These are phyloP conservation scores for Scaptomyza hsui DNA, from an alignment of 1,140 invertebrate genomes.

Conservation along the genomic window DNA sequence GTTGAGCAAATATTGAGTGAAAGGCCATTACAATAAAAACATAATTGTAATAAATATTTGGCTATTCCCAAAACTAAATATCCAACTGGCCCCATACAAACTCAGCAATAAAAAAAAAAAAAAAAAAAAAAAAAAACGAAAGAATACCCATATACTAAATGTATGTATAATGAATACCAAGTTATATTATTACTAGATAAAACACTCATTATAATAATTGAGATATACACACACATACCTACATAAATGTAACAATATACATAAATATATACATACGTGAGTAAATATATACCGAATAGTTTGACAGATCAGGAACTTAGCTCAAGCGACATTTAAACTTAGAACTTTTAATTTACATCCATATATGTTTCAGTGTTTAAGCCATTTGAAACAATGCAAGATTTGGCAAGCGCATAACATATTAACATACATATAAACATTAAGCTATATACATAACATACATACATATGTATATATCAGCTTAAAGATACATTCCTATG, in stretches of 20 bases:
- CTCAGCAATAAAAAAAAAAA: constrained; percentile 41
- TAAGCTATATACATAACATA: not conserved
- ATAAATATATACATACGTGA: not conserved
- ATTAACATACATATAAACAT: constrained; percentile 38
- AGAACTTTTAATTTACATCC: constrained; percentile 21
- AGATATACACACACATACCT: constrained; percentile 20
- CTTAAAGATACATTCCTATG: constrained; percentile 24
- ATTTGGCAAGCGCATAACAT: constrained; percentile 31
- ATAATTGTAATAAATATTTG: constrained; percentile 34
- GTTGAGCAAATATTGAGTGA: constrained; percentile 50
- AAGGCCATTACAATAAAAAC: constrained; percentile 37
- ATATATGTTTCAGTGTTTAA: constrained; percentile 27
- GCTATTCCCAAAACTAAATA: constrained; percentile 18
- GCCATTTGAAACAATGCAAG: constrained; percentile 12
- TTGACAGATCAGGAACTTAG: constrained; percentile 48
- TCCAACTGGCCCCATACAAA: constrained; percentile 23
- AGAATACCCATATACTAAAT: not conserved
- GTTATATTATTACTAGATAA: constrained; percentile 39
- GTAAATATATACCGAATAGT: constrained; percentile 22
- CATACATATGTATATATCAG: constrained; percentile 25
- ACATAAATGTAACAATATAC: constrained; percentile 7
- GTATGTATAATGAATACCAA: constrained; percentile 27
- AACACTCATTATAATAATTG: constrained; percentile 50
- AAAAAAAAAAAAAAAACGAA: not conserved
- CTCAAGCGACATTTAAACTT: constrained; percentile 37